phyloP scores from a whole-genome alignment of 2,888 invertebrate genomes.

The Philonicus albiceps region DNA sequence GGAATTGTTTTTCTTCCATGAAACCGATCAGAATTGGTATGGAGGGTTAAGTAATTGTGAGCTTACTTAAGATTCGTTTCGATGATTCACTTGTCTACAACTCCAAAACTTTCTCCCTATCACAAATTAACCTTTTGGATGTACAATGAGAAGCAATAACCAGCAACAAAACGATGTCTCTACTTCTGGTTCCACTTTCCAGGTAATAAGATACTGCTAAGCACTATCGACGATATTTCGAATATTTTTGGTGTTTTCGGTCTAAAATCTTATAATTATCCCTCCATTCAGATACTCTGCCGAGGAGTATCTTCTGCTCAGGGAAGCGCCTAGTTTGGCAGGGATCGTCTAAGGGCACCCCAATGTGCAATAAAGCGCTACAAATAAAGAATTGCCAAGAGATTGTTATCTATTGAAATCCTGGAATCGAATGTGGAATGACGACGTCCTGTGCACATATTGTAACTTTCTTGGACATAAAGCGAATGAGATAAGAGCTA shows the following conservation, averaged over 20 bases:
- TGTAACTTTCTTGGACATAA: slow-evolving; percentile 5
- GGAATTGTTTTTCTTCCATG: not conserved
- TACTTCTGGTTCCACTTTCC: not conserved
- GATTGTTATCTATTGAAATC: slow-evolving; percentile 9
- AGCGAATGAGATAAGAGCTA: slow-evolving; percentile 15
- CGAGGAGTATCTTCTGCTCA: not conserved
- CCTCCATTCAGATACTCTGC: not conserved
- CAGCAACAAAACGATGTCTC: not conserved
- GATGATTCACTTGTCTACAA: not conserved
- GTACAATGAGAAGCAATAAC: not conserved
- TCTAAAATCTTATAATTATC: not conserved
- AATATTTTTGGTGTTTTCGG: not conserved
- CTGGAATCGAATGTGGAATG: slow-evolving; percentile 18
- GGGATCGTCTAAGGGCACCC: not conserved
- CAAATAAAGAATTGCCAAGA: slow-evolving; percentile 24
- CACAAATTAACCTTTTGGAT: not conserved
- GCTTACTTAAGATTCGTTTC: not conserved
- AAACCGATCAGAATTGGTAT: not conserved
- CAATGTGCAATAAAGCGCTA: not conserved
- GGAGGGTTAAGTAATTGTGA: not conserved
- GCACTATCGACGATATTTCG: not conserved
- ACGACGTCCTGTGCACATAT: slow-evolving; percentile 10
- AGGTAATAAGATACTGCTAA: not conserved
- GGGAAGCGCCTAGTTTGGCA: not conserved
- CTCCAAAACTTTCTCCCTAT: not conserved